Evolutionary conservation across 2,113 vertebrate species (phyloP).

Genomic region (Nothoprocta pentlandii): DNA sequence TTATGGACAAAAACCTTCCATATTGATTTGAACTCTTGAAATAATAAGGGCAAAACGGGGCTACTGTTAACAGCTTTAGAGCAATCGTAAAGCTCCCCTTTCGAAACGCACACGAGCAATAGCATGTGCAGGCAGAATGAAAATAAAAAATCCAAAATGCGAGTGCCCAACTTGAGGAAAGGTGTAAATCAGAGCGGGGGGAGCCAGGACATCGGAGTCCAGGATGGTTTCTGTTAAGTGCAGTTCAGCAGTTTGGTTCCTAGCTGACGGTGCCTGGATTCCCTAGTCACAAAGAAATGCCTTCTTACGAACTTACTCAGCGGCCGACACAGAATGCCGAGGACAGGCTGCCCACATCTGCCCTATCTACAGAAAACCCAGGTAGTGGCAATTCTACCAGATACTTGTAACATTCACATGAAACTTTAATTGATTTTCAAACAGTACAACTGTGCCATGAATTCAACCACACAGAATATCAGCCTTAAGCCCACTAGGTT

Average conservation of each 20-base stretch:
- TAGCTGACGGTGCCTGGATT: slow-evolving; percentile 78
- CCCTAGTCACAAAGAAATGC: slow-evolving; percentile 82
- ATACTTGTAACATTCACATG: slow-evolving; percentile 90
- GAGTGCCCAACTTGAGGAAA: slow-evolving; percentile 63
- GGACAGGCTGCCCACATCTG: slow-evolving; percentile 77
- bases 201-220: slow-evolving; percentile 66
- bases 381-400: slow-evolving; percentile 87
- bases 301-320: slow-evolving; percentile 85
- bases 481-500: slow-evolving; percentile 89
- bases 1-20: slow-evolving; percentile 71
- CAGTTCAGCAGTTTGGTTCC: slow-evolving; percentile 76
- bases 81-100: slow-evolving; percentile 59
- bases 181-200: slow-evolving; percentile 50
- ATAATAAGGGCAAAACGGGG: slow-evolving; percentile 54
- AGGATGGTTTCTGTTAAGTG: slow-evolving; percentile 65
- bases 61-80: slow-evolving; percentile 59
- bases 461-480: slow-evolving; percentile 86
- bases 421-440: slow-evolving; percentile 92
- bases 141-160: slow-evolving; percentile 29
- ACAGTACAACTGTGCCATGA: slow-evolving; percentile 85
- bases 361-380: slow-evolving; percentile 86
- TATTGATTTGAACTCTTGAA: slow-evolving; percentile 67
- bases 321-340: slow-evolving; percentile 85
- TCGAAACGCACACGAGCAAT: slow-evolving; percentile 55
- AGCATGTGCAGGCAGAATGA: slow-evolving; percentile 50